Percentiles rank a stretch among this genome's conserved stretches.
Evolutionary conservation across 2,888 invertebrate genomes (phyloP).

Genomic region (Himalopsyche japonica): DNA sequence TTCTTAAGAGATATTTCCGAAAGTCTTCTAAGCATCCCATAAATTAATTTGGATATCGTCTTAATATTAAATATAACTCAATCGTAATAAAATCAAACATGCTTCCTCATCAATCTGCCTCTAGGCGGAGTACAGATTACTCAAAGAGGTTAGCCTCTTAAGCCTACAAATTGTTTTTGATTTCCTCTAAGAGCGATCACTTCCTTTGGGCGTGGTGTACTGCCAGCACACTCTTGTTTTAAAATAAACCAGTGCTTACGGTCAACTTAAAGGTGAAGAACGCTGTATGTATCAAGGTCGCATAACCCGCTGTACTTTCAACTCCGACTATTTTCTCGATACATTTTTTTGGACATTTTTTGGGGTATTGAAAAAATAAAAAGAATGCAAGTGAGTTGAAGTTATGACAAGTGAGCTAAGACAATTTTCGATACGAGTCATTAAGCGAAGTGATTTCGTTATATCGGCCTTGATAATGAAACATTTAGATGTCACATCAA

Average conservation of each 20-base stretch:
- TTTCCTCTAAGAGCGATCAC: background rate
- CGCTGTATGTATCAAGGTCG: slow-evolving; percentile 31
- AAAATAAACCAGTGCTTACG: background rate
- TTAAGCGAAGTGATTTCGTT: too few relatives aligned
- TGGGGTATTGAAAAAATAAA: background rate
- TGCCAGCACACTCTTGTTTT: background rate
- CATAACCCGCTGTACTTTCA: slow-evolving; percentile 21
- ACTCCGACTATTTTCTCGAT: slow-evolving; percentile 3
- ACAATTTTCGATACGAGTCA: background rate
- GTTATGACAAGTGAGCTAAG: background rate
- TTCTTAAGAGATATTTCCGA: background rate
- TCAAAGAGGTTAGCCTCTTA: background rate
- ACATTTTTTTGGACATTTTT: background rate
- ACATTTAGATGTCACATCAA: too few relatives aligned
- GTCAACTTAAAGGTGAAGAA: slow-evolving; percentile 35
- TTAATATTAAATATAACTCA: background rate
- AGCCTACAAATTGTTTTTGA: background rate
- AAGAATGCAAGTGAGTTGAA: background rate
- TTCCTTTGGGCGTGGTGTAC: background rate
- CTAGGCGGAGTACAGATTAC: background rate
- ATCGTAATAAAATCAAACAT: background rate
- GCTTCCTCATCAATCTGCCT: background rate
- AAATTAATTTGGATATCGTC: background rate
- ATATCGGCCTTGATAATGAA: too few relatives aligned
- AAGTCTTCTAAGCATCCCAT: background rate